phyloP scores from a whole-genome alignment of 2,113 vertebrate species.

The Cricetomys ansorgei region DNA sequence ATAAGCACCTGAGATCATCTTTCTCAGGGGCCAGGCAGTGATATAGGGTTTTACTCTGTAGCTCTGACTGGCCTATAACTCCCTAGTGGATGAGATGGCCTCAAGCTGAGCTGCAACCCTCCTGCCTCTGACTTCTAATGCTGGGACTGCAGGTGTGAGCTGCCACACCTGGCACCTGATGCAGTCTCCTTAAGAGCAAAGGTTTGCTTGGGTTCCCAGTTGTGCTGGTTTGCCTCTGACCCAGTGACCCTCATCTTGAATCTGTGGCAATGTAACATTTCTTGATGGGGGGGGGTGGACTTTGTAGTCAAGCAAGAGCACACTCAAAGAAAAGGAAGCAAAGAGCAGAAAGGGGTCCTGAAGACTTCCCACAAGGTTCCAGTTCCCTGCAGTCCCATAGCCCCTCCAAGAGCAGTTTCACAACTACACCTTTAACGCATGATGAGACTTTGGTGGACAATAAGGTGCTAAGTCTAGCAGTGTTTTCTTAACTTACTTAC shows the following conservation, averaged over 20 bases:
- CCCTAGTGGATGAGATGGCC: background rate
- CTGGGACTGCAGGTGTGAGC: background rate
- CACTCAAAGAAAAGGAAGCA: background rate
- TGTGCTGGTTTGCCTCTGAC: background rate
- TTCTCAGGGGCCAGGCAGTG: background rate
- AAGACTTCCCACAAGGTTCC: background rate
- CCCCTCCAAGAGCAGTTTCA: background rate
- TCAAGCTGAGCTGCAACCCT: background rate
- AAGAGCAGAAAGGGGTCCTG: background rate
- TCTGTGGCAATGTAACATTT: background rate
- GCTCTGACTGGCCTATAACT: background rate
- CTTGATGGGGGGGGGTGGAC: rapidly evolving
- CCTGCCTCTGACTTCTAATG: background rate
- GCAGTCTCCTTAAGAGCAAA: background rate
- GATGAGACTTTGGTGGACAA: background rate
- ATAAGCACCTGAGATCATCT: background rate
- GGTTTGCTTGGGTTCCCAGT: background rate
- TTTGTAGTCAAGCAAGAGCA: background rate
- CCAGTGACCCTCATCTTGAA: background rate
- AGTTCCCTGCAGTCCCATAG: background rate
- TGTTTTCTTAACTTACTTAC: background rate
- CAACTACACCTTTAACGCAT: background rate
- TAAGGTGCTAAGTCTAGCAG: background rate
- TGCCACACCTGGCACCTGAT: background rate
- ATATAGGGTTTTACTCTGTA: background rate